phyloP scores from a whole-genome alignment of 1,140 invertebrate species.

The Drosophila novamexicana region DNA sequence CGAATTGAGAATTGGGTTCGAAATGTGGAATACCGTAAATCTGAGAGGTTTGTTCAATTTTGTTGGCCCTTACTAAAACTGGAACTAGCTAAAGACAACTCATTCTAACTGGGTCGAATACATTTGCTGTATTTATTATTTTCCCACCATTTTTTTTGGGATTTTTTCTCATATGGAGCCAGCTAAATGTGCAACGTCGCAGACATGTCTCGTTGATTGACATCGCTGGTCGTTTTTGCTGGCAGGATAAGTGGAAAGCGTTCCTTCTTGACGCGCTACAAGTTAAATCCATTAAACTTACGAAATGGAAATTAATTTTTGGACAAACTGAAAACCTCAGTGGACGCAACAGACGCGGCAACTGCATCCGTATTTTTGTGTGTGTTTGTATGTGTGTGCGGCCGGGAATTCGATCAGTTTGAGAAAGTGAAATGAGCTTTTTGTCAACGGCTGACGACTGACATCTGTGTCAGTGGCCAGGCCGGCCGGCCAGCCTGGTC shows the following conservation, averaged over 20 bases:
- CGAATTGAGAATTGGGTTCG: too few relatives aligned
- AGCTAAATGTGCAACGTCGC: background rate
- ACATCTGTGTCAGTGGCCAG: constrained; percentile 49
- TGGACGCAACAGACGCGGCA: background rate
- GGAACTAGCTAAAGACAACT: too few relatives aligned
- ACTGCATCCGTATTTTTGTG: background rate
- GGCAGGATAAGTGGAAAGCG: constrained; percentile 3
- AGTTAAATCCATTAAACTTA: constrained; percentile 74
- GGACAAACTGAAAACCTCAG: constrained; percentile 28
- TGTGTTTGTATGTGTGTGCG: background rate
- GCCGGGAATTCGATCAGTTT: constrained; percentile 37
- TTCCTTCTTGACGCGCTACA: constrained; percentile 59
- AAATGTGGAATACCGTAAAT: too few relatives aligned
- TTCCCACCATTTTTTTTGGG: background rate
- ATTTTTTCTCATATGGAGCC: background rate
- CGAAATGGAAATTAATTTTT: constrained; percentile 76
- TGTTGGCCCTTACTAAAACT: too few relatives aligned
- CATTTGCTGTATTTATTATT: background rate
- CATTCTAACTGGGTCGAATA: background rate
- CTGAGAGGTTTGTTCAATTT: too few relatives aligned
- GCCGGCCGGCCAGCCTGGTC: background rate
- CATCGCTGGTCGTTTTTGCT: constrained; percentile 9
- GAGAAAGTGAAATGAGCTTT: constrained; percentile 71
- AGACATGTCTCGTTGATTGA: constrained; percentile 7
- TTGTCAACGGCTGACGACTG: constrained; percentile 46